Evolutionary conservation across 2,888 invertebrate genomes (phyloP), one percentile per base, ranked within the genome.

Genomic region (Phengaris arion): DNA sequence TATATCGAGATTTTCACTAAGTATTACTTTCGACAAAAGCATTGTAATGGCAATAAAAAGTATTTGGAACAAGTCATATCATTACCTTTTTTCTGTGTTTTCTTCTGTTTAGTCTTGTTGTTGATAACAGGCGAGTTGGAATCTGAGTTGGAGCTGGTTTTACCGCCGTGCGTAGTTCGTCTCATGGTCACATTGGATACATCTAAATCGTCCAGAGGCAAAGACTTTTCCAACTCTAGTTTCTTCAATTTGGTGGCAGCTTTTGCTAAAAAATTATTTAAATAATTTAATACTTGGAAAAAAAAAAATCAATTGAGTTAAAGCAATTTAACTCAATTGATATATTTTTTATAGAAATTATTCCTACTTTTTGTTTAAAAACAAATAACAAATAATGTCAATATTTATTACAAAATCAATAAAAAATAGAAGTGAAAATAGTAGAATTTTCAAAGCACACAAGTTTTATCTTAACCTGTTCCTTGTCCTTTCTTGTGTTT

Each of bases 401-500:
- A 48, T 48, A 48, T 7, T 6, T 48, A 6, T 48, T 48, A 7
- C 48, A 48, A 48, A 6, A 48, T 0, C 48, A 48, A 48, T 48
- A 48, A 48, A 48, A 48, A 48, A 48, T 48, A 48, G 35, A 35
- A 35, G 35, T 48, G 8, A 48, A 6, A 6, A 48, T 8, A 6
- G 4, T 4, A 46, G 46, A 46, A 6, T 6, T 48, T 2, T 59
- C 22, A 59, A 59, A 15, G 8, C 15, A 22, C 22, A 13, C 3
- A 68, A 12, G 13, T 8, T 12, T 22, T n/a, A 68, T 68, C 69
- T 75, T 79, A 22, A 64, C 64, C 64, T 45, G 80, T 79, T 70
- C 84, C 85, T 80, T 78, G 81, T 74, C 48, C 55, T 15, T 55
- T 55, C 15, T 83, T 80, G 76, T 83, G 84, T 12, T 79, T 76